Percentiles rank a stretch among this genome's conserved stretches.
phyloP scores from a whole-genome alignment of 2,797 vertebrate species.

The Enteromius unitaeniatus region DNA sequence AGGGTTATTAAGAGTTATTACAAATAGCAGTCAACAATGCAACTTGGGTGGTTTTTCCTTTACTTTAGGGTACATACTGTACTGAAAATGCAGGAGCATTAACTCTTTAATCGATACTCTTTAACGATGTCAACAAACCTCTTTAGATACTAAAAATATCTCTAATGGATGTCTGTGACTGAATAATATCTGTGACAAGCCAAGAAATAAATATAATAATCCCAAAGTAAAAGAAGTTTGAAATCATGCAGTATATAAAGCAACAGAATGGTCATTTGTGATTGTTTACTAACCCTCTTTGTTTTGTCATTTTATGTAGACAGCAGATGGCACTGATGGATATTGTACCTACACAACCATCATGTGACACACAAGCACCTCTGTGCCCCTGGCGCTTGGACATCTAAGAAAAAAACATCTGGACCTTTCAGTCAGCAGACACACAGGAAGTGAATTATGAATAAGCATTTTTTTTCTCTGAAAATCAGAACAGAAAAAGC shows the following conservation, averaged over 20 bases:
- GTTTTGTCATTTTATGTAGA: background rate
- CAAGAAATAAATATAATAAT: constrained; percentile 1
- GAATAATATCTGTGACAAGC: background rate
- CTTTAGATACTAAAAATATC: constrained; percentile 41
- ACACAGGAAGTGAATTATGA: constrained; percentile 10
- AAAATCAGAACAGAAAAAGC: background rate
- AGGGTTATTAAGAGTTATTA: background rate
- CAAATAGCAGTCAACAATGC: constrained; percentile 36
- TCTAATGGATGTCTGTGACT: constrained; percentile 27
- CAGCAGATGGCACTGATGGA: constrained; percentile 27
- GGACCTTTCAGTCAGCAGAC: background rate
- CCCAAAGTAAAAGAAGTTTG: constrained; percentile 12
- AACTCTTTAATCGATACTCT: background rate
- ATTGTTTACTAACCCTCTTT: constrained; percentile 8
- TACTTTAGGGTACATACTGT: constrained; percentile 26
- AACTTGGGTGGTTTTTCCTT: constrained; percentile 14
- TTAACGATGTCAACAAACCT: constrained; percentile 48
- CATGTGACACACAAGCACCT: background rate
- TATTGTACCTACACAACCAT: background rate
- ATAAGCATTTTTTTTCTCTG: background rate
- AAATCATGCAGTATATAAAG: background rate
- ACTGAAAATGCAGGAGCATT: background rate
- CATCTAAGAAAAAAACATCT: background rate
- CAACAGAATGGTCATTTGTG: background rate
- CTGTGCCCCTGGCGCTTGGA: background rate